A percentile compares a stretch with the other conserved stretches of the same genome.
phyloP scores from a whole-genome alignment of 2,797 vertebrate species.

The Ptychadena robeensis region DNA sequence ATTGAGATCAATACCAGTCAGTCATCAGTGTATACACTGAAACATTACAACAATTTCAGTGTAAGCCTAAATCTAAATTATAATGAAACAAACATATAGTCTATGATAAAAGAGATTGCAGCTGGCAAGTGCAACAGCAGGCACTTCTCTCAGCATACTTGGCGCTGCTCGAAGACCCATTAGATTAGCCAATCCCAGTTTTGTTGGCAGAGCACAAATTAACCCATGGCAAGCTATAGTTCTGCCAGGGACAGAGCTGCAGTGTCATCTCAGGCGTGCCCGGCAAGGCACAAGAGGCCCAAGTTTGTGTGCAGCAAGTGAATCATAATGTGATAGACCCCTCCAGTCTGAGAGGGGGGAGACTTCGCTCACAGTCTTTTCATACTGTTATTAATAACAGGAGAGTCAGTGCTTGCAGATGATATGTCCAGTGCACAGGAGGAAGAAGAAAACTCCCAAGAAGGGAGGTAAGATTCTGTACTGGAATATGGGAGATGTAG shows the following conservation, averaged over 20 bases:
- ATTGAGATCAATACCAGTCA: too few relatives aligned
- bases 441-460: constrained; percentile 60
- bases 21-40: too few relatives aligned
- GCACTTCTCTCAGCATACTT: constrained; percentile 24
- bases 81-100: neutral
- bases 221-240: constrained; percentile 31
- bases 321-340: constrained; percentile 69
- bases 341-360: constrained; percentile 64
- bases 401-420: constrained; percentile 59
- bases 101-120: neutral
- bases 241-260: constrained; percentile 55
- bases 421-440: constrained; percentile 62
- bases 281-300: constrained; percentile 28
- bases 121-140: neutral
- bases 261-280: constrained; percentile 56
- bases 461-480: constrained; percentile 67
- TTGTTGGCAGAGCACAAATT: constrained; percentile 39
- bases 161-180: constrained; percentile 11
- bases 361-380: constrained; percentile 57
- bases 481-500: neutral
- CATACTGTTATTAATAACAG: constrained; percentile 67
- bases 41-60: too few relatives aligned
- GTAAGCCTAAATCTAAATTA: too few relatives aligned
- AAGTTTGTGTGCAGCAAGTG: constrained; percentile 52
- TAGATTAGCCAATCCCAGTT: constrained; percentile 44